Evolutionary conservation across 1,140 invertebrate species (phyloP).

Genomic region (Pseudomyrmex dendroicus): DNA sequence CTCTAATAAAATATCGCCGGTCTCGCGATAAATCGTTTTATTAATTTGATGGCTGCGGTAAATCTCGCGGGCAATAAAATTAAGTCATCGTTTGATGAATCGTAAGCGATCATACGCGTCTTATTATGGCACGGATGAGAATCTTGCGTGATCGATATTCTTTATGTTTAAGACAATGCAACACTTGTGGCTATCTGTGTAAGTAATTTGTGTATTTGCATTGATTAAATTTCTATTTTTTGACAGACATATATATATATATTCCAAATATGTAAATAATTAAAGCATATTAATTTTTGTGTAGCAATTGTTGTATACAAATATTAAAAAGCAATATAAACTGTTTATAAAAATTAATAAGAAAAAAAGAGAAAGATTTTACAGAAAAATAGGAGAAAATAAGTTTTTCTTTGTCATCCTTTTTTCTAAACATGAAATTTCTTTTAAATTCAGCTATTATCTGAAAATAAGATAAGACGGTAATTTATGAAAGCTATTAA

Average conservation of each 20-base stretch:
- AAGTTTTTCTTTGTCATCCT: no score
- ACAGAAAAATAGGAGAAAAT: no score
- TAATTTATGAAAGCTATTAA: background rate
- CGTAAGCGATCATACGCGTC: constrained; percentile 33
- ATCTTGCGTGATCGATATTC: constrained; percentile 51
- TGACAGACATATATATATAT: no score
- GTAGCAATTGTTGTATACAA: no score
- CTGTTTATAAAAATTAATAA: no score
- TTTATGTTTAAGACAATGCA: background rate
- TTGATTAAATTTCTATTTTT: background rate
- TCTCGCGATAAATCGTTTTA: constrained; percentile 53
- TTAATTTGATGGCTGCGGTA: constrained; percentile 62
- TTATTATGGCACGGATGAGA: constrained; percentile 38
- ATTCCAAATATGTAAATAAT: background rate
- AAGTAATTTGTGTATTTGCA: background rate
- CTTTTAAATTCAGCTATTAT: constrained; percentile 7
- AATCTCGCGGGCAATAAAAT: constrained; percentile 63
- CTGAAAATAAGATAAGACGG: background rate
- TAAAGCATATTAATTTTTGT: background rate
- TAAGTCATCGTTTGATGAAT: constrained; percentile 71
- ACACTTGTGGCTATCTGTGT: background rate
- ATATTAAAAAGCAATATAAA: no score
- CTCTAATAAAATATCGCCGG: constrained; percentile 67
- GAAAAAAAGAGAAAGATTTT: no score
- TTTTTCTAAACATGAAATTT: background rate